These are phyloP conservation scores for Cyclophora punctaria DNA, from an alignment of 2,888 invertebrate genomes.

Conservation along the genomic window DNA sequence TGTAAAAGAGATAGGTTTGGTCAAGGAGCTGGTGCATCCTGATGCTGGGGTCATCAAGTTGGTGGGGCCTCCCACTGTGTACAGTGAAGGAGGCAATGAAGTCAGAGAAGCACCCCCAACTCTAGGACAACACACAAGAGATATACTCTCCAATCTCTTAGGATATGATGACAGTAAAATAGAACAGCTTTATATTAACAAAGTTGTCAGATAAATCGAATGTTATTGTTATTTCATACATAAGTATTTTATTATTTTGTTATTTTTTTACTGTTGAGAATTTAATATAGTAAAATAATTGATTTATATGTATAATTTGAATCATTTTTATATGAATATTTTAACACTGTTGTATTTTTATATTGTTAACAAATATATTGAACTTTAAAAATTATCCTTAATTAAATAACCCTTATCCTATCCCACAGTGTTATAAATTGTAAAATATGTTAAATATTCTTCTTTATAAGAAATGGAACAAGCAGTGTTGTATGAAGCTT, in stretches of 20 bases:
- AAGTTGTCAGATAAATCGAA: slow-evolving; percentile 36
- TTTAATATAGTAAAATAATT: not conserved
- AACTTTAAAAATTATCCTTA: no score
- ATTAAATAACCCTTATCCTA: no score
- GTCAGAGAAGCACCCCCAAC: slow-evolving; percentile 86
- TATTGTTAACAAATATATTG: no score
- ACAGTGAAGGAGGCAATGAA: slow-evolving; percentile 81
- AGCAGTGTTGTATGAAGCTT: no score
- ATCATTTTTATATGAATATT: no score
- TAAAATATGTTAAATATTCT: no score
- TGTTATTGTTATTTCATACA: slow-evolving; percentile 1
- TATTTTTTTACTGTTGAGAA: no score
- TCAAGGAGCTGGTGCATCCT: slow-evolving; percentile 82
- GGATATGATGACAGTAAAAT: slow-evolving; percentile 78
- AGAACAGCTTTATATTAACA: slow-evolving; percentile 65
- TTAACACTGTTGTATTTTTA: no score
- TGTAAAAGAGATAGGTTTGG: slow-evolving; percentile 81
- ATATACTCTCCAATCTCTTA: slow-evolving; percentile 81
- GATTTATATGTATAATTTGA: not conserved
- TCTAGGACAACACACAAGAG: slow-evolving; percentile 90
- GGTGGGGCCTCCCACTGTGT: slow-evolving; percentile 91
- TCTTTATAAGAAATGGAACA: no score
- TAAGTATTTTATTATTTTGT: not conserved
- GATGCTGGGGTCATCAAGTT: slow-evolving; percentile 82
- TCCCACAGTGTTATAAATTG: no score